phyloP scores from a whole-genome alignment of 1,140 invertebrate species.

The Drosophila repleta region DNA sequence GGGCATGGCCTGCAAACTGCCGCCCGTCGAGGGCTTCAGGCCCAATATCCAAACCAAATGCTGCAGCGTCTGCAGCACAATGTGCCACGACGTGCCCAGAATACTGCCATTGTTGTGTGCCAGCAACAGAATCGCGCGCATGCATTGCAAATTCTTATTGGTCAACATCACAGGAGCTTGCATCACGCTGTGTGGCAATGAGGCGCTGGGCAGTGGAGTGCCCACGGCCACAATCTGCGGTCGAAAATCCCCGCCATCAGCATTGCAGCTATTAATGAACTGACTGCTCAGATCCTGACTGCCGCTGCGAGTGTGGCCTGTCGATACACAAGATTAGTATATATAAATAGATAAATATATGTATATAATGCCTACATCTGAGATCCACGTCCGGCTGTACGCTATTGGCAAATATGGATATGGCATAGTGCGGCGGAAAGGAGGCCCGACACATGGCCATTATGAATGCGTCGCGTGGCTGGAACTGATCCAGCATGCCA shows the following conservation, averaged over 20 bases:
- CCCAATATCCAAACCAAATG: slow-evolving; percentile 99
- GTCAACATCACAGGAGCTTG: slow-evolving; percentile 99
- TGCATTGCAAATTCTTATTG: slow-evolving; percentile 98
- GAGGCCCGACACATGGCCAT: slow-evolving; percentile 97
- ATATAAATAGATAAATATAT: background rate
- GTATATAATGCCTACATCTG: slow-evolving; percentile 58
- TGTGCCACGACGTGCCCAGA: slow-evolving; percentile 96
- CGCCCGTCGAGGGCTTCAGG: slow-evolving; percentile 95
- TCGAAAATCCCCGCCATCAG: slow-evolving; percentile 87
- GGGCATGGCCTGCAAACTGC: slow-evolving; percentile 90
- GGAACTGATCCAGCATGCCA: slow-evolving; percentile 89
- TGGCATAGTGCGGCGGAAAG: slow-evolving; percentile 96
- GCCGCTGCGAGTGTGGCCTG: slow-evolving; percentile 79
- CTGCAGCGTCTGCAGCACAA: slow-evolving; percentile 97
- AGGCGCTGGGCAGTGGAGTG: slow-evolving; percentile 94
- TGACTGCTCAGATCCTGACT: slow-evolving; percentile 85
- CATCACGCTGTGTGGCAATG: slow-evolving; percentile 89
- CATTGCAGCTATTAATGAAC: slow-evolving; percentile 86
- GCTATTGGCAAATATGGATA: slow-evolving; percentile 89
- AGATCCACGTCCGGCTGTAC: slow-evolving; percentile 73
- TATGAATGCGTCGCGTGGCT: slow-evolving; percentile 95
- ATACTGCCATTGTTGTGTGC: slow-evolving; percentile 97
- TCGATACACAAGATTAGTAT: slow-evolving; percentile 5
- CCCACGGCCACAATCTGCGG: slow-evolving; percentile 98
- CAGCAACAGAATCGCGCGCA: slow-evolving; percentile 94